Conservation (phyloP, 1,140 invertebrate genomes). For the Sinella curviseta region DNA sequence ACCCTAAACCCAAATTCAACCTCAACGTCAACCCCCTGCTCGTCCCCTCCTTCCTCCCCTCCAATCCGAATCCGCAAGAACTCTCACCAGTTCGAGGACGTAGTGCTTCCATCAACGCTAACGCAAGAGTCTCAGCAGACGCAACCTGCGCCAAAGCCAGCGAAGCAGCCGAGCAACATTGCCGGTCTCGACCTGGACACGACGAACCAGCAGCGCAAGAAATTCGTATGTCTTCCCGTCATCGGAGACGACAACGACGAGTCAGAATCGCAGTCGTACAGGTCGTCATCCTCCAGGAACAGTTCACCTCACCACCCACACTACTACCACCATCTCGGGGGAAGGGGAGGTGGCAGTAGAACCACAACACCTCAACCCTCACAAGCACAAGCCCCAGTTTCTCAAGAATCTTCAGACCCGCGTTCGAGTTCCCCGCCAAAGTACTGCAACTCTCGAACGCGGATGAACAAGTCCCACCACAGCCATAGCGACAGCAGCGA, state of each 20-base stretch:
- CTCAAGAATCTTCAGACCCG: background rate
- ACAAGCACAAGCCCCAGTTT: background rate
- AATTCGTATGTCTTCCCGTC: background rate
- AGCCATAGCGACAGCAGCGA: constrained; percentile 1
- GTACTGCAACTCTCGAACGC: background rate
- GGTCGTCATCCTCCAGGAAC: background rate
- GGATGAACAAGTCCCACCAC: background rate
- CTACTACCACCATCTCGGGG: constrained; percentile 6
- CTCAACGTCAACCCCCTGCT: background rate
- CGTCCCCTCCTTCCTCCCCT: background rate
- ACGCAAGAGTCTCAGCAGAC: background rate
- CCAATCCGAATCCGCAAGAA: background rate
- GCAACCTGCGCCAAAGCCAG: background rate
- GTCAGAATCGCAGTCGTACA: background rate
- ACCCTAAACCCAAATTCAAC: background rate
- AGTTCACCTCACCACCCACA: background rate
- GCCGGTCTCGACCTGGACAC: background rate
- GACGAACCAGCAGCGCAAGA: background rate
- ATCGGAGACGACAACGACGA: background rate
- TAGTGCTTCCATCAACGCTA: background rate
- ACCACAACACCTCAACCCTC: background rate
- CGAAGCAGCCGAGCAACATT: background rate
- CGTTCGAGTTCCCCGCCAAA: no score
- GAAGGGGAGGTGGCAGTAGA: background rate
- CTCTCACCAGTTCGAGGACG: constrained; percentile 15